These are phyloP conservation scores for Colletes collaris DNA, from an alignment of 2,888 invertebrate genomes.

Conservation along the genomic window DNA sequence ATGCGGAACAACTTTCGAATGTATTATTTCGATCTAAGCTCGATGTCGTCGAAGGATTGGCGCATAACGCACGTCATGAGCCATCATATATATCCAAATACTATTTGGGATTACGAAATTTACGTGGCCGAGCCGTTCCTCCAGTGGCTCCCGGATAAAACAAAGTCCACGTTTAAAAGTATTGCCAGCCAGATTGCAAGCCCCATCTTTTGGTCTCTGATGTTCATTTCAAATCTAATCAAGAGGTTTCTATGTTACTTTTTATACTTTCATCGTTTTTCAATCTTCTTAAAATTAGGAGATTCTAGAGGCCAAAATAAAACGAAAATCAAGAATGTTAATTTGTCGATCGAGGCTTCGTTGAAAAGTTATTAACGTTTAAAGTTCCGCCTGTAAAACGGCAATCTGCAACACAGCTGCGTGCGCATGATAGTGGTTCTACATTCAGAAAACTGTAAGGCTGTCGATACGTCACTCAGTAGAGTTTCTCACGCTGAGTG, in stretches of 20 bases:
- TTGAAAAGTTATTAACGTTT: no score
- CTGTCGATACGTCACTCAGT: no score
- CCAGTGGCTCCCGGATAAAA: slow-evolving; percentile 85
- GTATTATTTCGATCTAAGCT: slow-evolving; percentile 89
- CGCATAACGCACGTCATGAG: slow-evolving; percentile 90
- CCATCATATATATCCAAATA: slow-evolving; percentile 92
- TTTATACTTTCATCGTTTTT: no score
- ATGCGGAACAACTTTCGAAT: slow-evolving; percentile 90
- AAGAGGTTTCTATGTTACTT: slow-evolving; percentile 21
- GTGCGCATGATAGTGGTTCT: no score
- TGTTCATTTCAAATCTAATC: slow-evolving; percentile 54
- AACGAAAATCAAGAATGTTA: no score
- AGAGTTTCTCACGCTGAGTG: no score
- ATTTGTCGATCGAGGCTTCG: no score
- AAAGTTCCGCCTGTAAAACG: no score
- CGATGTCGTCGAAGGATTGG: slow-evolving; percentile 89
- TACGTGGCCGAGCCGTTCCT: slow-evolving; percentile 88
- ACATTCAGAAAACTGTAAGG: no score
- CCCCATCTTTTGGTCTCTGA: slow-evolving; percentile 83
- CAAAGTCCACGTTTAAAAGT: slow-evolving; percentile 83
- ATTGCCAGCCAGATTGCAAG: slow-evolving; percentile 85
- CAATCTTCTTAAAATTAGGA: no score
- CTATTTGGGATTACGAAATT: slow-evolving; percentile 89
- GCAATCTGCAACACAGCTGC: no score
- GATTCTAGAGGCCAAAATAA: no score